Evolutionary conservation across 2,113 vertebrate species (phyloP).

Genomic region (Centropus unirufus): DNA sequence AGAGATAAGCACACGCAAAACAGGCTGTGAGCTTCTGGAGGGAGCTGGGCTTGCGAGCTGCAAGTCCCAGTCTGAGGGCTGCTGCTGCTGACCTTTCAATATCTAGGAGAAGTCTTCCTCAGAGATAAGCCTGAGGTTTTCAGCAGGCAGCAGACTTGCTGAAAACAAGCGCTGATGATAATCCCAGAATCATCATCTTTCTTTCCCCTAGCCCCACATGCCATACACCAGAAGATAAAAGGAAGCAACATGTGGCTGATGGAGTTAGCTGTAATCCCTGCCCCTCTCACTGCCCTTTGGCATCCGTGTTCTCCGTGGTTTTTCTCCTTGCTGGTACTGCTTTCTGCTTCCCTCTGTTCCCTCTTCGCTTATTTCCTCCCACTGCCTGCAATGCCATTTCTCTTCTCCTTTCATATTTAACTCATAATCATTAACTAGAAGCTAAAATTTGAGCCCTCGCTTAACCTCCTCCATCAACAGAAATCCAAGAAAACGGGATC

Average conservation of each 20-base stretch:
- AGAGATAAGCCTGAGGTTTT: background rate
- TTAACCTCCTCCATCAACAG: background rate
- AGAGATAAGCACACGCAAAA: background rate
- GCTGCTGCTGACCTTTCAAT: background rate
- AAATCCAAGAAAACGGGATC: background rate
- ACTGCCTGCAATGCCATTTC: background rate
- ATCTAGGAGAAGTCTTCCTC: background rate
- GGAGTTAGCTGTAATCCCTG: background rate
- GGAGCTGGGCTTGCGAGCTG: background rate
- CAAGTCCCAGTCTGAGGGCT: background rate
- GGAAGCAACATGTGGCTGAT: background rate
- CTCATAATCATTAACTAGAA: background rate
- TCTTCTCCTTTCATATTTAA: background rate
- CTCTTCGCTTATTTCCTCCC: background rate
- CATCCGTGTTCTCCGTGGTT: accelerated
- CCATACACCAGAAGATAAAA: background rate
- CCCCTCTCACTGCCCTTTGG: background rate
- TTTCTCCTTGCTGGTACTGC: background rate
- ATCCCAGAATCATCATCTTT: background rate
- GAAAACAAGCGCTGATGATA: background rate
- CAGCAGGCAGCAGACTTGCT: background rate
- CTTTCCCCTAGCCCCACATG: background rate
- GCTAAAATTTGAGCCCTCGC: background rate
- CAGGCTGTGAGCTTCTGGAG: background rate
- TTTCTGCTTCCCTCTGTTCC: background rate